A percentile compares a stretch with the other conserved stretches of the same genome.
Conservation (phyloP, 2,113 vertebrate genomes). For the Telmatochromis sp. region DNA sequence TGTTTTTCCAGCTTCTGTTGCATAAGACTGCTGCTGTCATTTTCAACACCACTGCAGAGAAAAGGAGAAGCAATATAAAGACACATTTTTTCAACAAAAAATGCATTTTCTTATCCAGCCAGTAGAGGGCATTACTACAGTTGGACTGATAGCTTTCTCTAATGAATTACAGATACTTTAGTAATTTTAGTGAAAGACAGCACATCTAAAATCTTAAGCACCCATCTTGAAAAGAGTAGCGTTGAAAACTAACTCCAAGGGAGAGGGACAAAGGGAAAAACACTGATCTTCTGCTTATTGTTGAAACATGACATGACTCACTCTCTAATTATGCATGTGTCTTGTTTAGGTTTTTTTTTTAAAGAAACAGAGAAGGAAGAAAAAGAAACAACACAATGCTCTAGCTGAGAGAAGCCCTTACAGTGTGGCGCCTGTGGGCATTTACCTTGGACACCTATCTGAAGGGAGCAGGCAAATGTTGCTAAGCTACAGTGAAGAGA, state of each 20-base stretch:
- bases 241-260: background rate
- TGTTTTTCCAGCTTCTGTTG: constrained; percentile 92
- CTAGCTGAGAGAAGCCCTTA: background rate
- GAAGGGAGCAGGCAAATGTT: constrained; percentile 12
- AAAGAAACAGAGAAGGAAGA: background rate
- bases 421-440: background rate
- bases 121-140: constrained; percentile 1
- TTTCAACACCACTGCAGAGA: constrained; percentile 75
- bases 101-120: background rate
- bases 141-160: background rate
- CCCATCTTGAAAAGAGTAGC: background rate
- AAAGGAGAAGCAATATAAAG: background rate
- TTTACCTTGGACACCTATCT: constrained; percentile 25
- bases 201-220: background rate
- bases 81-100: background rate
- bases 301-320: background rate
- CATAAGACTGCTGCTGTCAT: constrained; percentile 81
- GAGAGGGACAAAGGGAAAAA: background rate
- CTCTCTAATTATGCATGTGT: background rate
- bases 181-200: background rate
- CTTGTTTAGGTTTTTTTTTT: background rate
- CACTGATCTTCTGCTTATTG: background rate
- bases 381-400: background rate
- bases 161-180: background rate
- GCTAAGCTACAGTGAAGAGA: constrained; percentile 41